Evolutionary conservation across 2,113 vertebrate species (phyloP).

Genomic region (Cyprinodon tularosa): DNA sequence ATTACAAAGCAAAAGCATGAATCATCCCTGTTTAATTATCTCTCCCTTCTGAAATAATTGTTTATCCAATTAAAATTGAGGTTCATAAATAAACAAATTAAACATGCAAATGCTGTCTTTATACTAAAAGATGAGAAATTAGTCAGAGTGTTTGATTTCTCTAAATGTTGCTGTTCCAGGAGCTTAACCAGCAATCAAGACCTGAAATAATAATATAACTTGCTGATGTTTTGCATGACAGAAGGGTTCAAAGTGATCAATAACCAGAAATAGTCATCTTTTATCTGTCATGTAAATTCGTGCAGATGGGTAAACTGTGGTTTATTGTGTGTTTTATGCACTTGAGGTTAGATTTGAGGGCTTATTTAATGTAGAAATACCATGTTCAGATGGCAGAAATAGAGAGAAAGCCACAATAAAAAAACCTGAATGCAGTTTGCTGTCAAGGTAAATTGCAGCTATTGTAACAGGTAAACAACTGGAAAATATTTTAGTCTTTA

Average conservation of each 20-base stretch:
- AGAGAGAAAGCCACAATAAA: neutral
- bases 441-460: neutral
- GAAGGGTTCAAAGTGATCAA: constrained; percentile 32
- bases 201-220: constrained; percentile 31
- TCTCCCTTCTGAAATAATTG: constrained; percentile 14
- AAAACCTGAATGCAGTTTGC: too few relatives aligned
- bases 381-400: neutral
- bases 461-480: neutral
- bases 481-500: neutral
- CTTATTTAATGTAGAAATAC: neutral
- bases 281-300: neutral
- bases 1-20: constrained; percentile 17
- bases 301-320: neutral
- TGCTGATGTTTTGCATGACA: constrained; percentile 22
- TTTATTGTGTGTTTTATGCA: neutral
- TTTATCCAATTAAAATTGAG: neutral
- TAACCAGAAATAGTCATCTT: constrained; percentile 43
- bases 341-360: neutral
- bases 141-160: constrained; percentile 2
- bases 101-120: constrained; percentile 1
- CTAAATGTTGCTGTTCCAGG: neutral
- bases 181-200: constrained; percentile 22
- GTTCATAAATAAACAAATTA: constrained; percentile 25
- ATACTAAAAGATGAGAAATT: constrained; percentile 23
- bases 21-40: constrained; percentile 12